Evolutionary conservation across 2,888 invertebrate species (phyloP).

Genomic region (Ormia ochracea): DNA sequence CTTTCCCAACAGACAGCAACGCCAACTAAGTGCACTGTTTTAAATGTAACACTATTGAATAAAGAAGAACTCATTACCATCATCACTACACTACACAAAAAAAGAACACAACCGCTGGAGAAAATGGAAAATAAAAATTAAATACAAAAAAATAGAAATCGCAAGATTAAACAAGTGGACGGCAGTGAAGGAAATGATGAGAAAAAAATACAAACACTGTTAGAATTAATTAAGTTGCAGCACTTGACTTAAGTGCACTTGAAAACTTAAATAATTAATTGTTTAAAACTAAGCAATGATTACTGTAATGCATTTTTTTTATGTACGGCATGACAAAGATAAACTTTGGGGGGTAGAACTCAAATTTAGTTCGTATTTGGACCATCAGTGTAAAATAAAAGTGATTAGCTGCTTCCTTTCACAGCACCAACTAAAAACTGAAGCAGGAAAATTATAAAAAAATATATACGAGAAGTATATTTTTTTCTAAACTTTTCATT

Average conservation of each 20-base stretch:
- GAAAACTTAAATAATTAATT: not conserved
- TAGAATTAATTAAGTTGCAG: conserved; percentile 25
- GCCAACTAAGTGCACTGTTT: conserved; percentile 20
- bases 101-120: not conserved
- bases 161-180: not conserved
- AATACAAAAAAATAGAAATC: not conserved
- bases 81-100: not conserved
- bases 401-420: too few relatives aligned
- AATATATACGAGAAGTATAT: too few relatives aligned
- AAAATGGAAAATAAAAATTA: not conserved
- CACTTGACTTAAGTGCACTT: conserved; percentile 3
- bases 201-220: conserved; percentile 5
- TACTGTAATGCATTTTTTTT: too few relatives aligned
- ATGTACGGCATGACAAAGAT: too few relatives aligned
- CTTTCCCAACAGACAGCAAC: conserved; percentile 13
- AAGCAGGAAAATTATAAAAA: too few relatives aligned
- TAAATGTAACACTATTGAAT: conserved; percentile 19
- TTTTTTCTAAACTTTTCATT: too few relatives aligned
- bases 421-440: too few relatives aligned
- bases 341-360: too few relatives aligned
- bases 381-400: too few relatives aligned
- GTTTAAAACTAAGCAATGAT: not conserved
- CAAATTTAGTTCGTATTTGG: too few relatives aligned
- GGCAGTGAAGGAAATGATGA: not conserved
- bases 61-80: conserved; percentile 13